Evolutionary conservation across 2,113 vertebrate species (phyloP), one percentile per base, ranked within the genome.

Genomic region (Gopherus evgoodei): DNA sequence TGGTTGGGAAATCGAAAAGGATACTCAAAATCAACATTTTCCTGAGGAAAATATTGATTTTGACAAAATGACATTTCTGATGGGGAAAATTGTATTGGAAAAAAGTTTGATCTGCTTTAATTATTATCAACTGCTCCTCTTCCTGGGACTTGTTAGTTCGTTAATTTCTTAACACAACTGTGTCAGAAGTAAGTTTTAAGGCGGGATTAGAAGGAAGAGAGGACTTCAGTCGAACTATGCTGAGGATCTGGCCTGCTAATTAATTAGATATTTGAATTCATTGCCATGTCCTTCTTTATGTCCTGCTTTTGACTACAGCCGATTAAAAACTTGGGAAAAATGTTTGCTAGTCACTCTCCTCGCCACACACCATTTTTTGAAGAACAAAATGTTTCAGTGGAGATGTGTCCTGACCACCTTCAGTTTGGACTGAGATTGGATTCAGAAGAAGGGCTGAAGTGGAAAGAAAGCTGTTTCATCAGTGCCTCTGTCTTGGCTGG

Each of bases 401-500:
- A 0, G 8, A 69, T 72, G 1, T 31, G 1, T 31, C 81, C 14
- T n/a, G 31, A 79, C 10, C 42, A 11, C 3, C 75, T 76, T 29
- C 52, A 76, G 16, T 29, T 76, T 93, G 19, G 11, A 29, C 27
- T 65, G 50, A 76, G 16, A 53, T 4, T 59, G 57, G 57, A 62
- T 47, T n/a, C 27, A 47, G 44, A 52, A 82, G 78, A 80, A 65
- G 53, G 9, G 24, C 11, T 88, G 49, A 19, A 7, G 44, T 56
- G 3, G n/a, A 29, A 59, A 19, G 11, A n/a, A 17, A 62, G n/a
- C 17, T 53, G 27, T 53, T 10, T 22, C 52, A 27, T 31, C 19
- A 50, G 6, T n/a, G 50, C n/a, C 35, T 8, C 1, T 12, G 1
- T 75, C 16, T 57, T 44, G 80, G 21, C 0, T 1, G 6, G 81